These are phyloP conservation scores for Epinephelus moara DNA, from an alignment of 2,113 vertebrate species.

Conservation along the genomic window DNA sequence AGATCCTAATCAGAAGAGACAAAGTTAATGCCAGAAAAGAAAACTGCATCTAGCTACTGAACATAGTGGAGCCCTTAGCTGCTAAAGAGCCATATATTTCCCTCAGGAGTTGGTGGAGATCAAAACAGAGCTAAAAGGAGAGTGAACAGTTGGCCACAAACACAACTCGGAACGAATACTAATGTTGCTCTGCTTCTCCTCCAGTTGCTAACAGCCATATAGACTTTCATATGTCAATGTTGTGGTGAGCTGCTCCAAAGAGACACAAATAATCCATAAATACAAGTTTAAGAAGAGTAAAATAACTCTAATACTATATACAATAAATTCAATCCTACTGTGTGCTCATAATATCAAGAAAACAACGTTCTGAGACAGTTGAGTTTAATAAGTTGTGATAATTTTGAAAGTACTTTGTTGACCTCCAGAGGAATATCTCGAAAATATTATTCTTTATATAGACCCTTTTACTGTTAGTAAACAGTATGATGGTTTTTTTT, in stretches of 20 bases:
- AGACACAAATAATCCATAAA: neutral
- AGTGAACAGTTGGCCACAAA: neutral
- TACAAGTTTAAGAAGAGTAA: neutral
- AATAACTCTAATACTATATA: no score
- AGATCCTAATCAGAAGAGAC: constrained; percentile 2
- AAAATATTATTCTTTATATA: neutral
- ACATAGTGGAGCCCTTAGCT: neutral
- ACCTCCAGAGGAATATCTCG: neutral
- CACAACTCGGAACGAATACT: no score
- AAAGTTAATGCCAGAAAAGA: neutral
- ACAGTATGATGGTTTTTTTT: no score
- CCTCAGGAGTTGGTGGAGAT: neutral
- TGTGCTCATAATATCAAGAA: no score
- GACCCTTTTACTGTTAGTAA: no score
- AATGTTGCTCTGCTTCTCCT: no score
- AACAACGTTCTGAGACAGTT: no score
- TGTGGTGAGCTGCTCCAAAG: neutral
- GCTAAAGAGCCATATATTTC: constrained; percentile 9
- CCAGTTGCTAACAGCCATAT: no score
- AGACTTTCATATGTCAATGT: neutral
- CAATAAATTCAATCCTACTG: no score
- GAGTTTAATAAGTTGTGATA: no score
- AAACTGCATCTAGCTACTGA: constrained; percentile 1
- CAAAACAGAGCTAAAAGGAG: neutral
- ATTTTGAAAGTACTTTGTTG: no score